Evolutionary conservation across 2,113 vertebrate genomes (phyloP).

Genomic region (Bos javanicus): DNA sequence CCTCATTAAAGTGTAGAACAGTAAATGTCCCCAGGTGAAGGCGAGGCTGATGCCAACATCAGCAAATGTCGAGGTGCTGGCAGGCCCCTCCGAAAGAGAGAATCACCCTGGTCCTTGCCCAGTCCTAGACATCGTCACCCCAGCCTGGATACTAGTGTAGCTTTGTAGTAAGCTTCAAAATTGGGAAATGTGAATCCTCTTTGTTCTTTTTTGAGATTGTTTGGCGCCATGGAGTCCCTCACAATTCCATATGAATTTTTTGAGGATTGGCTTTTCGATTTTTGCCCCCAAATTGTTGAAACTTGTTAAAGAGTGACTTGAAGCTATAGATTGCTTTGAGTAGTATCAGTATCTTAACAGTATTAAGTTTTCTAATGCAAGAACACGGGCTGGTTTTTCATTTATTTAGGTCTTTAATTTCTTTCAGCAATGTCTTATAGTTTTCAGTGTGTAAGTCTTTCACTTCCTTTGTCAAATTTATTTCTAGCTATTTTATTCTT

Average conservation of each 20-base stretch:
- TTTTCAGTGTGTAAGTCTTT: neutral
- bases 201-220: neutral
- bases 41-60: neutral
- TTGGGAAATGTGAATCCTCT: neutral
- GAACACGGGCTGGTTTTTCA: neutral
- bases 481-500: neutral
- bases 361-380: neutral
- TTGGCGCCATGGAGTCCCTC: neutral
- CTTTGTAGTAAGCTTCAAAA: neutral
- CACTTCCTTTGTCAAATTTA: neutral
- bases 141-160: neutral
- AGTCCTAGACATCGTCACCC: neutral
- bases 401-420: neutral
- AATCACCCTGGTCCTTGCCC: neutral
- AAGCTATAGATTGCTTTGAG: neutral
- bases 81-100: neutral
- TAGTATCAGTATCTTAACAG: neutral
- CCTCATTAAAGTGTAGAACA: neutral
- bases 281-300: neutral
- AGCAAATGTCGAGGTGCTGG: neutral
- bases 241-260: conserved; percentile 5
- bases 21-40: neutral
- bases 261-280: conserved; percentile 20
- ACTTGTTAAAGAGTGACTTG: neutral
- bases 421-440: neutral